Conservation (phyloP, 2,113 vertebrate genomes). For the Hippocampus abdominalis region DNA sequence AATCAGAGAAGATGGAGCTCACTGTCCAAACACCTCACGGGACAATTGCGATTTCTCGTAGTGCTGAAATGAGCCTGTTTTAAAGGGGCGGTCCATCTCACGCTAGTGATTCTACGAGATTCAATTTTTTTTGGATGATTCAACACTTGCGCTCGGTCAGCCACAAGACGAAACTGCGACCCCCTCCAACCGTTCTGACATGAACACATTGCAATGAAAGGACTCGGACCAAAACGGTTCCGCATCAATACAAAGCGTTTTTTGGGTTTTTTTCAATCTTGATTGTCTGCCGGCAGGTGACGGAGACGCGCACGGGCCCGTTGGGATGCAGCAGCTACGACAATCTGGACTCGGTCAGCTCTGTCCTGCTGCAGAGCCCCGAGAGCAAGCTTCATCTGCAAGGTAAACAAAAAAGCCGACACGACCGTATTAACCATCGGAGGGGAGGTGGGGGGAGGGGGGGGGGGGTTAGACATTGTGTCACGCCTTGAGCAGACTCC, state of each 20-base stretch:
- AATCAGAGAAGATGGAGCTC: too few species aligned
- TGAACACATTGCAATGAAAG: background rate
- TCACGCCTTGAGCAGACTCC: constrained; percentile 23
- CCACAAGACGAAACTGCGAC: background rate
- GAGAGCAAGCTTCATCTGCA: constrained; percentile 99
- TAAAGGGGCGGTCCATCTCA: too few species aligned
- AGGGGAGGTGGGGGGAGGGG: background rate
- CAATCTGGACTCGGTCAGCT: constrained; percentile 99
- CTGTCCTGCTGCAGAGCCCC: constrained; percentile 96
- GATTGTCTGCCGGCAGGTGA: constrained; percentile 78
- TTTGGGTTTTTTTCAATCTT: too few species aligned
- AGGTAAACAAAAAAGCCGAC: constrained; percentile 75
- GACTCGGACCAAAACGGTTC: background rate
- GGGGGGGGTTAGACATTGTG: constrained; percentile 12
- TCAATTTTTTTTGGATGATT: background rate
- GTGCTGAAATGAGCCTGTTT: too few species aligned
- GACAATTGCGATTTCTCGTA: too few species aligned
- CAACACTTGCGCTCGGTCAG: too few species aligned
- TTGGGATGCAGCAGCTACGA: constrained; percentile 99
- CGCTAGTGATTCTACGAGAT: too few species aligned
- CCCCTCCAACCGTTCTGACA: background rate
- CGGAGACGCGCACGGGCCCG: constrained; percentile 95
- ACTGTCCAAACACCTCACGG: too few species aligned
- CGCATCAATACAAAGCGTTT: background rate
- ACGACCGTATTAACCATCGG: constrained; percentile 16